phyloP scores from a whole-genome alignment of 2,113 vertebrate genomes.

The Xenus cinereus region DNA sequence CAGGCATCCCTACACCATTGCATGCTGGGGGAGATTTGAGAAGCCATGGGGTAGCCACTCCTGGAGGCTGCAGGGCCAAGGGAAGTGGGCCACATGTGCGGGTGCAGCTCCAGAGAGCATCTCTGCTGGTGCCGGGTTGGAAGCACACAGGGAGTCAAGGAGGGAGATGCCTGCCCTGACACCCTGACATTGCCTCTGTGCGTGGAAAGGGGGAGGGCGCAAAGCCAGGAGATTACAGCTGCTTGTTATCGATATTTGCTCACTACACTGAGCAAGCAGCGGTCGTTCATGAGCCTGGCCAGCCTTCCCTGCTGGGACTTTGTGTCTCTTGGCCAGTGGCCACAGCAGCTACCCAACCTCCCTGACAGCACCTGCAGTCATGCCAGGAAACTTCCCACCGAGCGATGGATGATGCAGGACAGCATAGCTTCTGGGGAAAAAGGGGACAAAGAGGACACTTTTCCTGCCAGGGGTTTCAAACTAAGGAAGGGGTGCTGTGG shows the following conservation, averaged over 20 bases:
- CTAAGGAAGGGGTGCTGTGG: neutral
- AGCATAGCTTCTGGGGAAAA: neutral
- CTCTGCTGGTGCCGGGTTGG: neutral
- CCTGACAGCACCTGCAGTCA: neutral
- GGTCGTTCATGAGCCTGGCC: neutral
- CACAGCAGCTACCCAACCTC: neutral
- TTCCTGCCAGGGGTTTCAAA: neutral
- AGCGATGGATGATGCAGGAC: neutral
- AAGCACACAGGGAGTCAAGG: neutral
- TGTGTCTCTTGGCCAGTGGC: neutral
- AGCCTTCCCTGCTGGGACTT: neutral
- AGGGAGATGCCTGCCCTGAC: fast-evolving
- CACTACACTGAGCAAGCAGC: neutral
- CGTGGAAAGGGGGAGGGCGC: neutral
- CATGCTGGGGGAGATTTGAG: neutral
- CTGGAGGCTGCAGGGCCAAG: neutral
- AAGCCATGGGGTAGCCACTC: neutral
- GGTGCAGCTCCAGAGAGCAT: fast-evolving
- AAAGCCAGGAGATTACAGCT: neutral
- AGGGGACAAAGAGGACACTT: neutral
- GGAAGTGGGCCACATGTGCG: neutral
- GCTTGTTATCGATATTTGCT: conserved; percentile 13
- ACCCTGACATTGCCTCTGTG: neutral
- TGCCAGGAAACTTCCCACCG: neutral
- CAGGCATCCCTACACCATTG: too few relatives aligned